Evolutionary conservation across 2,797 vertebrate genomes (phyloP), one percentile per base, ranked within the genome.

Genomic region (Eulemur albifrons): DNA sequence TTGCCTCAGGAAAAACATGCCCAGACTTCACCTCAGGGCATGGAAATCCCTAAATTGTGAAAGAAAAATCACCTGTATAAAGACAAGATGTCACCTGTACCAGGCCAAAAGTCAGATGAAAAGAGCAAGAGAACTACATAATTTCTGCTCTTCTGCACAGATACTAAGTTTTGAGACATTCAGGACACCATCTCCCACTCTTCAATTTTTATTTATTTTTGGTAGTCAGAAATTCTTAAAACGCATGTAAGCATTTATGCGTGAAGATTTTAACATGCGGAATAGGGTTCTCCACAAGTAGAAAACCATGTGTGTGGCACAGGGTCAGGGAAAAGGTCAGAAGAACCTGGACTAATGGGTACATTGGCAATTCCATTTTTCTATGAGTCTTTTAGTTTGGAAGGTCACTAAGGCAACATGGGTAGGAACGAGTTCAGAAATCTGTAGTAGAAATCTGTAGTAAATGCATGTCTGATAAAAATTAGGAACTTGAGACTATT

Each of bases 141-240:
- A 14, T 72, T 83, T 3, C 20, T 90, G 4, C 21, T 79, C 3
- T 76, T 67, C 32, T 38, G 32, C 11, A 87, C 4, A 67, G 7
- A 14, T 1, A 20, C 48, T 65, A 5, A 32, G 65, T 48, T 90
- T 82, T 82, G 40, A 95, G 43, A 27, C 61, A 73, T 77, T 61
- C 5, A 45, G 25, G 85, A 77, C 32, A 59, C 13, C 40, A 18
- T 67, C 35, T 67, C 17, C 6, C 7, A 48, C 5, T 2, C 7
- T 1, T 77, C 27, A 79, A 54, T n/a, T 75, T 81, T 45, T 43
- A 75, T 90, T 92, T 61, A 3, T 8, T 69, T 87, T 91, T 93
- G 11, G n/a, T 38, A 95, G 35, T 76, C 54, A 69, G 38, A 95
- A 79, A 90, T 88, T 86, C 35, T 86, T 93, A 72, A 32, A 59